Evolutionary conservation across 1,140 invertebrate species (phyloP).

Genomic region (Xylocopa sonorina): DNA sequence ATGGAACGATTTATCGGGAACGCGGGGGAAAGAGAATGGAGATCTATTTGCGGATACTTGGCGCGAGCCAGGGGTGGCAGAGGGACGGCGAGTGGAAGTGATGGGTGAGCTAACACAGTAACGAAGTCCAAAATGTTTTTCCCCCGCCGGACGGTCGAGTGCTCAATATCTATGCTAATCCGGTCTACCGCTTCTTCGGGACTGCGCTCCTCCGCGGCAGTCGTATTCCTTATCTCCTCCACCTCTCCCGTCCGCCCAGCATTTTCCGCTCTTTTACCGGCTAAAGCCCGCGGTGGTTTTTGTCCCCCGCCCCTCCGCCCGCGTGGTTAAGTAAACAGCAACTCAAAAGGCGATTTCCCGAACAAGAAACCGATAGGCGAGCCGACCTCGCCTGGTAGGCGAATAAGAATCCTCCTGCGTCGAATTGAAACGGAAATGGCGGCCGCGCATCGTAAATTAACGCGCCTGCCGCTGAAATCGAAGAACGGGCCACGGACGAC

Average conservation of each 20-base stretch:
- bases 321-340: slow-evolving; percentile 52
- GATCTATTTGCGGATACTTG: slow-evolving; percentile 49
- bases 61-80: not conserved
- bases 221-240: slow-evolving; percentile 46
- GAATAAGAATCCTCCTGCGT: no score
- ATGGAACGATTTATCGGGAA: slow-evolving; percentile 40
- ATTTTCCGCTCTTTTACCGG: slow-evolving; percentile 25
- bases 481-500: no score
- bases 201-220: slow-evolving; percentile 30
- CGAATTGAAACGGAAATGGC: no score
- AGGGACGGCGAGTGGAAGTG: slow-evolving; percentile 25
- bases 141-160: slow-evolving; percentile 50
- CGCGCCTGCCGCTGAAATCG: no score
- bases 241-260: slow-evolving; percentile 4
- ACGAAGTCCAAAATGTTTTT: slow-evolving; percentile 70
- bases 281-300: slow-evolving; percentile 13
- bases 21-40: slow-evolving; percentile 9
- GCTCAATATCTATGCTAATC: slow-evolving; percentile 72
- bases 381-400: not conserved
- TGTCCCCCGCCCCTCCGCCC: no score
- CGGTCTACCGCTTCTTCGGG: slow-evolving; percentile 52
- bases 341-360: slow-evolving; percentile 40
- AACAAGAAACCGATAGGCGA: not conserved
- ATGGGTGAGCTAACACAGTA: slow-evolving; percentile 45
- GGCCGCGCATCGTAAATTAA: no score